Percentiles rank a stretch among this genome's conserved stretches.
phyloP scores from a whole-genome alignment of 1,140 invertebrate genomes.

The Micrasema minimum region DNA sequence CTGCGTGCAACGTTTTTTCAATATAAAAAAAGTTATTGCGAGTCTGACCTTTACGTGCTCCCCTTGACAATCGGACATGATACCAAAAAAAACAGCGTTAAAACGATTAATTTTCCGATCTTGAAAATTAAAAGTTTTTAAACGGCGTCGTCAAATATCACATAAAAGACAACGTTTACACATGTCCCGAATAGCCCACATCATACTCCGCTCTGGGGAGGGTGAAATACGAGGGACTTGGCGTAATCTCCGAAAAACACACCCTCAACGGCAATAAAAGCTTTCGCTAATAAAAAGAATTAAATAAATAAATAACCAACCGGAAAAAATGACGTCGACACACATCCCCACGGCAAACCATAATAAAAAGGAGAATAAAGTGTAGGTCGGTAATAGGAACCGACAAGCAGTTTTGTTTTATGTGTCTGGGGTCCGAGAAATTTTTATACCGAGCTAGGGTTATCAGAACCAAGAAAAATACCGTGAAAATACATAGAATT shows the following conservation, averaged over 20 bases:
- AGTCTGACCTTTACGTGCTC: too few species aligned
- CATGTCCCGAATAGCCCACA: conserved; percentile 36
- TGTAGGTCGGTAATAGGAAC: conserved; percentile 52
- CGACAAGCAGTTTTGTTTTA: conserved; percentile 54
- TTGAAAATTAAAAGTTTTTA: conserved; percentile 32
- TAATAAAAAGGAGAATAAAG: conserved; percentile 54
- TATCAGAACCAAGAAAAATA: conserved; percentile 17
- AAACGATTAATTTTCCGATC: conserved; percentile 20
- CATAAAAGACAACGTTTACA: conserved; percentile 32
- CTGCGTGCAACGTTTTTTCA: too few species aligned
- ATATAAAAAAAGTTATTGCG: too few species aligned
- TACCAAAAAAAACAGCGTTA: background rate
- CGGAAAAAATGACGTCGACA: conserved; percentile 46
- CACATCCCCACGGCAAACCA: conserved; percentile 41
- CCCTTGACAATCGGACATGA: too few species aligned
- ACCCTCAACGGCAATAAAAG: conserved; percentile 53
- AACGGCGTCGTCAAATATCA: conserved; percentile 27
- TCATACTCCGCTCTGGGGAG: conserved; percentile 29
- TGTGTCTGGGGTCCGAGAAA: conserved; percentile 49
- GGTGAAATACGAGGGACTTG: conserved; percentile 48
- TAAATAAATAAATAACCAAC: conserved; percentile 54
- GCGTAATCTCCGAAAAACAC: conserved; percentile 55
- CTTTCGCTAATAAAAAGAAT: conserved; percentile 55
- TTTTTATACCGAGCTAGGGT: conserved; percentile 24
- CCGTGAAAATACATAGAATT: too few species aligned